Conservation (phyloP, 2,888 invertebrate species). For the Idaea dimidiata region DNA sequence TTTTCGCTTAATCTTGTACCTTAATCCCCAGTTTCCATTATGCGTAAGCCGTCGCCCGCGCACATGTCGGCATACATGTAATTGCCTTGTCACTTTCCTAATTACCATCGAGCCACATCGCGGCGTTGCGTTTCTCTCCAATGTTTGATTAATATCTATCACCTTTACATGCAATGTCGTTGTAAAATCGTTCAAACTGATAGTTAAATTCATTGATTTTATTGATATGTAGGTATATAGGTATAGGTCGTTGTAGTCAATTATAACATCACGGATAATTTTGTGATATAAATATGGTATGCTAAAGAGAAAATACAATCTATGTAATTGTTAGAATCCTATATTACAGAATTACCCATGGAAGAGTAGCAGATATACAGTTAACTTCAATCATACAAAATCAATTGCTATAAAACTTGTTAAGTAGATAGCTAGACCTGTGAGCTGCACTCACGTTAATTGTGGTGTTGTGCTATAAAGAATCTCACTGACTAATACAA, state of each 20-base stretch:
- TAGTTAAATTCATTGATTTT: constrained; percentile 6
- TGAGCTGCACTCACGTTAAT: no score
- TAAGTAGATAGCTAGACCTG: no score
- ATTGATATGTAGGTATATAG: constrained; percentile 1
- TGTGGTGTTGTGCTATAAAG: no score
- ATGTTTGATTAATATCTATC: constrained; percentile 58
- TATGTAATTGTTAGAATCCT: neutral
- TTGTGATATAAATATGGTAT: neutral
- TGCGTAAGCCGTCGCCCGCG: constrained; percentile 43
- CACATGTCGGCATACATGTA: constrained; percentile 53
- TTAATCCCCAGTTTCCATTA: constrained; percentile 29
- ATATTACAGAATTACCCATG: neutral
- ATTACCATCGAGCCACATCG: constrained; percentile 51
- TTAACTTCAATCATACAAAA: no score
- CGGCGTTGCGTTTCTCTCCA: constrained; percentile 52
- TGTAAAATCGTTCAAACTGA: neutral
- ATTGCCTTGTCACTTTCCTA: constrained; percentile 75
- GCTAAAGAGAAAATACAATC: neutral
- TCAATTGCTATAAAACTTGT: no score
- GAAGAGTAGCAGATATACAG: no score
- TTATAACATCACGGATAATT: neutral
- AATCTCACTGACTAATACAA: no score
- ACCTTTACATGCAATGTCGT: constrained; percentile 45
- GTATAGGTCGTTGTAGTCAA: neutral
- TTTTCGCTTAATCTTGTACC: constrained; percentile 19